These are phyloP conservation scores for Hypsibius dujardini DNA, from an alignment of 1,140 invertebrate genomes.

Conservation along the genomic window DNA sequence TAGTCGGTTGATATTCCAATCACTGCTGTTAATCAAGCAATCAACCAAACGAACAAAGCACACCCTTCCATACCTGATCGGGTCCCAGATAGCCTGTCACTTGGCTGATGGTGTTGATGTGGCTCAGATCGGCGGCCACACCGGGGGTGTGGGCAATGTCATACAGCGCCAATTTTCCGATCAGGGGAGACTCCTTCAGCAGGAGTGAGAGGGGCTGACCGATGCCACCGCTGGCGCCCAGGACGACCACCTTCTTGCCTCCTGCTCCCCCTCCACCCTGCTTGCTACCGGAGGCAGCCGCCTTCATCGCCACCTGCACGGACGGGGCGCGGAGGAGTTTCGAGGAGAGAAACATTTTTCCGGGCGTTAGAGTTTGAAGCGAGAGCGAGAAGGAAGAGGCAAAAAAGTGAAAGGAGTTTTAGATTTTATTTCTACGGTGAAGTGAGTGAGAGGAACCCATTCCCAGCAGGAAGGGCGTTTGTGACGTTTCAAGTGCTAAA, in stretches of 20 bases:
- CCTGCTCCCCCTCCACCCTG: not conserved
- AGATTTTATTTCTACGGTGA: too few relatives aligned
- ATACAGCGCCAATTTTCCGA: constrained; percentile 66
- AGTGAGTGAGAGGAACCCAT: too few relatives aligned
- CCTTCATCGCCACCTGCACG: too few relatives aligned
- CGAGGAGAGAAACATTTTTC: too few relatives aligned
- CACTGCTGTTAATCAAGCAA: too few relatives aligned
- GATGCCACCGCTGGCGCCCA: constrained; percentile 90
- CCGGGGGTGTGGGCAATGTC: constrained; percentile 92
- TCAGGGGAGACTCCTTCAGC: constrained; percentile 70
- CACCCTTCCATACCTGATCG: constrained; percentile 48
- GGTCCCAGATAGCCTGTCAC: constrained; percentile 61
- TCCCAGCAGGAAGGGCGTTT: too few relatives aligned
- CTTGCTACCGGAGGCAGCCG: not conserved
- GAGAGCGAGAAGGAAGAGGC: too few relatives aligned
- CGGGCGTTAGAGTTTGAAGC: too few relatives aligned
- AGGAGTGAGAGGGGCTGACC: constrained; percentile 89
- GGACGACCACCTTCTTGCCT: constrained; percentile 66
- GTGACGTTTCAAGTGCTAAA: too few relatives aligned
- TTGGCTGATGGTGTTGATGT: constrained; percentile 72
- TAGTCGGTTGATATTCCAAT: too few relatives aligned
- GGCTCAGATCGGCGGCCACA: constrained; percentile 89
- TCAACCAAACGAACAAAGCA: not conserved
- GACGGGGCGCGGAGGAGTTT: too few relatives aligned
- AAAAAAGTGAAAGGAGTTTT: too few relatives aligned